phyloP scores from a whole-genome alignment of 1,140 invertebrate species.

The Dendroctonus valens region DNA sequence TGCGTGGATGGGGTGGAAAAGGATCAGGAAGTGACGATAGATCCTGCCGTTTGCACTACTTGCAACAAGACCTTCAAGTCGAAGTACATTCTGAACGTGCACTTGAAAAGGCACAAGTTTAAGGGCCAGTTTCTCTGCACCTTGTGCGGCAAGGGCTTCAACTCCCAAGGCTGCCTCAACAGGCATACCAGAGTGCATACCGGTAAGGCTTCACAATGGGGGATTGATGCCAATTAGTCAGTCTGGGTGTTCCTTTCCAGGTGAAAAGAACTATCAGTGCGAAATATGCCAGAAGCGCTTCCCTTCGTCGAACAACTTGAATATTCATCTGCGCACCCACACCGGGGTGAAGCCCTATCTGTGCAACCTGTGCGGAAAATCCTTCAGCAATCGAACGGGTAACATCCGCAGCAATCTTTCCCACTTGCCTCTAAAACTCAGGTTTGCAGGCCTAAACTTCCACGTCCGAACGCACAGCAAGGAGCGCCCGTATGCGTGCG shows the following conservation, averaged over 20 bases:
- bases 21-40: constrained; percentile 8
- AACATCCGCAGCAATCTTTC: neutral
- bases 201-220: constrained; percentile 12
- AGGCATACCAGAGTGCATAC: constrained; percentile 48
- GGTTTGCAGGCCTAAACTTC: constrained; percentile 37
- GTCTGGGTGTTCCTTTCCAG: constrained; percentile 2
- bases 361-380: constrained; percentile 44
- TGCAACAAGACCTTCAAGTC: constrained; percentile 67
- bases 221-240: neutral
- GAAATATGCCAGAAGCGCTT: constrained; percentile 61
- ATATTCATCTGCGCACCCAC: constrained; percentile 38
- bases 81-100: constrained; percentile 64
- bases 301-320: constrained; percentile 42
- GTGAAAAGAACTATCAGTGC: constrained; percentile 61
- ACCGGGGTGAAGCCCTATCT: constrained; percentile 40
- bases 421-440: neutral
- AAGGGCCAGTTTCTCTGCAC: constrained; percentile 61
- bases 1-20: neutral
- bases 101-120: constrained; percentile 67
- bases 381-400: constrained; percentile 40
- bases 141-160: constrained; percentile 64
- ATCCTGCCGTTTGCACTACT: constrained; percentile 53
- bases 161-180: constrained; percentile 40
- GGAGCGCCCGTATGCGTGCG: constrained; percentile 43
- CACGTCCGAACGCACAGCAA: constrained; percentile 45